These are phyloP conservation scores for Thunnus thynnus DNA, from an alignment of 2,113 vertebrate genomes.

Conservation along the genomic window DNA sequence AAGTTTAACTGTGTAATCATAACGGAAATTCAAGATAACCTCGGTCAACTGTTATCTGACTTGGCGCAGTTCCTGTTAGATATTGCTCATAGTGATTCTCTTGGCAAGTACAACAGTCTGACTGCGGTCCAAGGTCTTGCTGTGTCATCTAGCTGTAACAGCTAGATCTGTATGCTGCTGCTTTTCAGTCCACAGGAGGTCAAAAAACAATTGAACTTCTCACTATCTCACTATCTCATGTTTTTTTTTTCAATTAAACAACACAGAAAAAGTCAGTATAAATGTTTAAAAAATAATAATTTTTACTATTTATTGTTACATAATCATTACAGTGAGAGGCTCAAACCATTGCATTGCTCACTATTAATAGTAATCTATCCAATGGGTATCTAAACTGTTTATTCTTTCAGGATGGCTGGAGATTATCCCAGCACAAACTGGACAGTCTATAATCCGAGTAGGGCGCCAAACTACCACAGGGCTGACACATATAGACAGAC, in stretches of 20 bases:
- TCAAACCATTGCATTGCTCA: neutral
- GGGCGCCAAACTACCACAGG: neutral
- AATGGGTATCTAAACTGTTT: neutral
- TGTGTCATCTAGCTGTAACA: slow-evolving; percentile 7
- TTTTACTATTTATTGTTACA: neutral
- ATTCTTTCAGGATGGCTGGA: neutral
- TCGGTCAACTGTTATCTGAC: slow-evolving; percentile 28
- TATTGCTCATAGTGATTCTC: neutral
- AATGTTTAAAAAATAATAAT: neutral
- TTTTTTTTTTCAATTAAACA: too few relatives aligned
- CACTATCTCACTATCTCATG: slow-evolving; percentile 2
- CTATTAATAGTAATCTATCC: neutral
- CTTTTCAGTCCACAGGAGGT: slow-evolving; percentile 29
- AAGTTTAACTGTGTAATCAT: slow-evolving; percentile 20
- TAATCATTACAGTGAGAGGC: neutral
- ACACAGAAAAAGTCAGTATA: too few relatives aligned
- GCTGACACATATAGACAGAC: too few relatives aligned
- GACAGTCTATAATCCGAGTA: neutral
- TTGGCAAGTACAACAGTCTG: neutral
- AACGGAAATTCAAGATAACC: slow-evolving; percentile 50
- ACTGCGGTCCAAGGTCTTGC: slow-evolving; percentile 67
- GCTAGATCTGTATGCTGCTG: slow-evolving; percentile 11
- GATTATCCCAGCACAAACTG: neutral
- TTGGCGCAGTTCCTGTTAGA: slow-evolving; percentile 1
- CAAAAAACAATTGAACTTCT: slow-evolving; percentile 37